Conservation (phyloP, 2,113 vertebrate genomes). For the Solea solea region DNA sequence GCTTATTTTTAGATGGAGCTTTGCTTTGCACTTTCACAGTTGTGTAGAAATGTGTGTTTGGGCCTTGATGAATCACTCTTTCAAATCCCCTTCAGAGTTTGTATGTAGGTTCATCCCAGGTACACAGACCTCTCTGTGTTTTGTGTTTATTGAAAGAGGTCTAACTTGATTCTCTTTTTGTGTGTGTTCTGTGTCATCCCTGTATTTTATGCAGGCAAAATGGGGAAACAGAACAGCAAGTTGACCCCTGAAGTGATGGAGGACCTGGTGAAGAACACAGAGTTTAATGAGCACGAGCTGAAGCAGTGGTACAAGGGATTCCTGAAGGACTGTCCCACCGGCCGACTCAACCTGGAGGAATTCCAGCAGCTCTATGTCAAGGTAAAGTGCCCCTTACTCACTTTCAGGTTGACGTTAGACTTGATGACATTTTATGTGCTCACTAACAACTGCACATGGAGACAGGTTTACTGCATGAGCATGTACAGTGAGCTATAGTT, state of each 20-base stretch:
- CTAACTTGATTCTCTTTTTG: not conserved
- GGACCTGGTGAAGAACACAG: slow-evolving; percentile 97
- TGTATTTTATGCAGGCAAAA: slow-evolving; percentile 69
- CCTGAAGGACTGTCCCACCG: slow-evolving; percentile 84
- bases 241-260: slow-evolving; percentile 99
- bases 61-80: slow-evolving; percentile 27
- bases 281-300: slow-evolving; percentile 85
- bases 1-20: slow-evolving; percentile 39
- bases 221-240: slow-evolving; percentile 99
- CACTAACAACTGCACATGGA: not conserved
- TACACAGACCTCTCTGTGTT: not conserved
- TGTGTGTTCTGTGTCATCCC: not conserved
- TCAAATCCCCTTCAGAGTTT: not conserved
- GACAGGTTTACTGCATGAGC: not conserved
- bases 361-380: slow-evolving; percentile 95
- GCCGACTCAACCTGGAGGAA: slow-evolving; percentile 84
- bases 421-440: slow-evolving; percentile 1
- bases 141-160: slow-evolving; percentile 10
- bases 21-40: slow-evolving; percentile 19
- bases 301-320: slow-evolving; percentile 87
- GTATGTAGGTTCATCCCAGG: not conserved
- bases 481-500: no score
- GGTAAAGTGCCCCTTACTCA: slow-evolving; percentile 77
- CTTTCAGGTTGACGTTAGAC: slow-evolving; percentile 1
- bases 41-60: slow-evolving; percentile 15